Evolutionary conservation across 2,113 vertebrate species (phyloP).

Genomic region (Sinocyclocheilus maitianheensis): DNA sequence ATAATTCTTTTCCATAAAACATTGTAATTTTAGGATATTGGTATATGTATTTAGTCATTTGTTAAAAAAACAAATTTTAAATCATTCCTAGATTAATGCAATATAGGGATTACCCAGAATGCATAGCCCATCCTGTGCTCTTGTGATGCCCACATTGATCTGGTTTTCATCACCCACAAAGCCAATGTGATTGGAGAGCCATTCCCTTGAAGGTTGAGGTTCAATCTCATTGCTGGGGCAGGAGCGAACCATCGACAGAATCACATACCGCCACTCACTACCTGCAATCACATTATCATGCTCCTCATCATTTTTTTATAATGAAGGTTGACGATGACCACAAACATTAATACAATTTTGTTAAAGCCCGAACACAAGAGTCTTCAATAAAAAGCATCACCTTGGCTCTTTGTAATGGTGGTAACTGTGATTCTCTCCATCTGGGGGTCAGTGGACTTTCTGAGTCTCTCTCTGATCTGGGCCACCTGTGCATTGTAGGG

Average conservation of each 20-base stretch:
- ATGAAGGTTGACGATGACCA: neutral
- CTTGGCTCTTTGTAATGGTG: conserved; percentile 41
- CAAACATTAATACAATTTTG: neutral
- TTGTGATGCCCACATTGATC: conserved; percentile 81
- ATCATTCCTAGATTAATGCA: neutral
- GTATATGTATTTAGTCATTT: neutral
- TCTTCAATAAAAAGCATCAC: neutral
- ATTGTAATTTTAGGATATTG: neutral
- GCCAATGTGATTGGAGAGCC: conserved; percentile 77
- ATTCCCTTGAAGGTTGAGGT: conserved; percentile 72
- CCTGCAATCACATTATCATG: conserved; percentile 10
- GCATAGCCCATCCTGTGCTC: conserved; percentile 83
- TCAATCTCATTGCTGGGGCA: conserved; percentile 68
- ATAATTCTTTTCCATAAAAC: neutral
- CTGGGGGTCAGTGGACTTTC: neutral
- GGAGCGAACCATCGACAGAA: conserved; percentile 56
- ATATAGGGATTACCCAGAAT: conserved; percentile 74
- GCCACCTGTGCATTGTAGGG: conserved; percentile 32
- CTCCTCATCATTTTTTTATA: neutral
- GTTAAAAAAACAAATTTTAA: neutral
- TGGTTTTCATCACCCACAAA: conserved; percentile 79
- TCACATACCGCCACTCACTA: conserved; percentile 33
- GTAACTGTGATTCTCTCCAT: neutral
- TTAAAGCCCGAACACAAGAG: too few species aligned
- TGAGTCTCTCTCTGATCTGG: conserved; percentile 13